Evolutionary conservation across 2,113 vertebrate genomes (phyloP).

Genomic region (Pelecanus crispus): DNA sequence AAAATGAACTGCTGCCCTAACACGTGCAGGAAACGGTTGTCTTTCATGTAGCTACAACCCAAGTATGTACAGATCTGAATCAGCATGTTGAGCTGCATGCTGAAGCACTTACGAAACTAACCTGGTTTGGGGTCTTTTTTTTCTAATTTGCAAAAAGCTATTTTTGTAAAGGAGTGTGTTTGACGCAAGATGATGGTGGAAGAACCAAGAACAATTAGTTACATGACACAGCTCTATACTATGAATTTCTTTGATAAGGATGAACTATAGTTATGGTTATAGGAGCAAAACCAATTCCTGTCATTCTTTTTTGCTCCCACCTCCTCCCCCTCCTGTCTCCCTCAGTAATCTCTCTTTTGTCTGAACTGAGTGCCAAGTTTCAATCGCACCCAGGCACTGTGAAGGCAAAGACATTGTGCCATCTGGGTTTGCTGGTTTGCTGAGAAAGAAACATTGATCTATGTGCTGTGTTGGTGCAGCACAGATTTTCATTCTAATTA

Average conservation of each 20-base stretch:
- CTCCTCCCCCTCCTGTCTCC: background rate
- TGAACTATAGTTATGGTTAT: background rate
- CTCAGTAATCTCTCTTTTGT: background rate
- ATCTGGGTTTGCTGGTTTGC: constrained; percentile 28
- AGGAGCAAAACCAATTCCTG: background rate
- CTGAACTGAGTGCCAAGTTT: constrained; percentile 4
- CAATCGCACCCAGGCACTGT: background rate
- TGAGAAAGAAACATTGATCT: constrained; percentile 15
- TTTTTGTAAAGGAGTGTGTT: background rate
- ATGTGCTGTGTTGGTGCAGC: background rate
- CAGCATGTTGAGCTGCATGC: background rate
- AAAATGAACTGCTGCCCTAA: background rate
- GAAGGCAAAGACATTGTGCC: constrained; percentile 20
- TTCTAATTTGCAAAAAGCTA: background rate
- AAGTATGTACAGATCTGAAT: background rate
- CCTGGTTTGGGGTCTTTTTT: background rate
- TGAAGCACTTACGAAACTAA: background rate
- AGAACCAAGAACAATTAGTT: background rate
- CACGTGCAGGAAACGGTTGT: background rate
- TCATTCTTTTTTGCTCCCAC: background rate
- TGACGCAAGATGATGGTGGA: background rate
- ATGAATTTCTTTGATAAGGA: background rate
- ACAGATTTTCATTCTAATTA: constrained; percentile 37
- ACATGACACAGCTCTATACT: background rate
- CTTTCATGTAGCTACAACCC: fast-evolving